Conservation (phyloP, 2,113 vertebrate species). For the Petrocephalus microphthalmus region DNA sequence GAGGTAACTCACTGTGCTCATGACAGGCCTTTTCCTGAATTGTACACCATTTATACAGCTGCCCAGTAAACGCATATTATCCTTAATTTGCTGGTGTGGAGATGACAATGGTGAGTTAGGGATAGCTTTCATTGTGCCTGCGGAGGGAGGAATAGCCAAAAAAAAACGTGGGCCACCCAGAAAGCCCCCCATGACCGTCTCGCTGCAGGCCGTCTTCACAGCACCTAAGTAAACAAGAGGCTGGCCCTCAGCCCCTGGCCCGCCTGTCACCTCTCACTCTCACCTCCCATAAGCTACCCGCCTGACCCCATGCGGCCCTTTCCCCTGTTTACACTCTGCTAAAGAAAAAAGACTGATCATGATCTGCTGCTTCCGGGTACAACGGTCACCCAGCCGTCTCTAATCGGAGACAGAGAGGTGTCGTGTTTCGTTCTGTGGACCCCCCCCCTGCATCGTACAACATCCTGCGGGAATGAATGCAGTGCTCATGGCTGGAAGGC, state of each 20-base stretch:
- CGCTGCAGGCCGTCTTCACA: conserved; percentile 4
- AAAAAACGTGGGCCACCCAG: conserved; percentile 13
- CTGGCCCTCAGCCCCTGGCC: not conserved
- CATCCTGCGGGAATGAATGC: not conserved
- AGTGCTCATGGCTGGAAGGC: not conserved
- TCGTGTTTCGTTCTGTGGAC: not conserved
- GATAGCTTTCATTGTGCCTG: not conserved
- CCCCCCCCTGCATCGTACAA: not conserved
- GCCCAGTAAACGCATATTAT: not conserved
- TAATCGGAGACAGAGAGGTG: not conserved
- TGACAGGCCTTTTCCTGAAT: not conserved
- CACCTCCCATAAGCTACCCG: not conserved
- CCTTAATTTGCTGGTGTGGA: not conserved
- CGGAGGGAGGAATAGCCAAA: not conserved
- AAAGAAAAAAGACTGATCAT: not conserved
- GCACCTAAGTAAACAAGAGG: conserved; percentile 24
- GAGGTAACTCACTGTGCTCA: not conserved
- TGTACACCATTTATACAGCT: not conserved
- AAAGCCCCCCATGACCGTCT: not conserved
- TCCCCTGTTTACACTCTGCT: not conserved
- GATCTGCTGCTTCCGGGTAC: not conserved
- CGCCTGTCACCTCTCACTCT: not conserved
- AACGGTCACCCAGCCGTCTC: not conserved
- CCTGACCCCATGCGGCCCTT: not conserved
- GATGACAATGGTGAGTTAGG: not conserved